Conservation (phyloP, 2,888 invertebrate genomes). For the Choristoneura rosaceana region DNA sequence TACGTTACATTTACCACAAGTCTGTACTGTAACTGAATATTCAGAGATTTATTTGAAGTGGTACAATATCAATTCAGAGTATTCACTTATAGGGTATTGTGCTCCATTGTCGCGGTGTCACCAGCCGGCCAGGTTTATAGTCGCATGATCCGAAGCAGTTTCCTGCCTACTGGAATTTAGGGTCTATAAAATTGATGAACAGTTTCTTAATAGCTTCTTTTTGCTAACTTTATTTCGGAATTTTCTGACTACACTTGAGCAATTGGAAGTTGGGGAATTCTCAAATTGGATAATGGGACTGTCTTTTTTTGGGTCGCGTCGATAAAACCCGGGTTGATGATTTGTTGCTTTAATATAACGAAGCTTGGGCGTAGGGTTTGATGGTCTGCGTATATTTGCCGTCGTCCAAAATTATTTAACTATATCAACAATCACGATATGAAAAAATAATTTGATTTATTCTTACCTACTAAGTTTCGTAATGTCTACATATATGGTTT, state of each 20-base stretch:
- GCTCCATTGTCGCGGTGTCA: constrained; percentile 75
- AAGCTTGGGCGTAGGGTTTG: constrained; percentile 7
- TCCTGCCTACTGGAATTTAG: constrained; percentile 78
- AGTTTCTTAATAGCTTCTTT: constrained; percentile 73
- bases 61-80: constrained; percentile 21
- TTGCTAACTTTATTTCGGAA: constrained; percentile 50
- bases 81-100: constrained; percentile 42
- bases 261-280: constrained; percentile 19
- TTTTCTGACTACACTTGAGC: constrained; percentile 29
- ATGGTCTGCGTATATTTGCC: constrained; percentile 1
- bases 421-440: background rate
- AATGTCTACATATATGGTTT: background rate
- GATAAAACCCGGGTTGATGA: constrained; percentile 29
- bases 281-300: constrained; percentile 28
- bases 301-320: constrained; percentile 30
- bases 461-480: background rate
- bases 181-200: constrained; percentile 82
- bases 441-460: background rate
- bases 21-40: background rate
- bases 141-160: constrained; percentile 77
- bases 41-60: constrained; percentile 6
- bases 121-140: constrained; percentile 71
- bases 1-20: background rate
- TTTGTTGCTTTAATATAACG: constrained; percentile 37
- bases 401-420: constrained; percentile 7